Evolutionary conservation across 1,140 invertebrate genomes (phyloP), one percentile per base, ranked within the genome.

Genomic region (Drosophila varians): DNA sequence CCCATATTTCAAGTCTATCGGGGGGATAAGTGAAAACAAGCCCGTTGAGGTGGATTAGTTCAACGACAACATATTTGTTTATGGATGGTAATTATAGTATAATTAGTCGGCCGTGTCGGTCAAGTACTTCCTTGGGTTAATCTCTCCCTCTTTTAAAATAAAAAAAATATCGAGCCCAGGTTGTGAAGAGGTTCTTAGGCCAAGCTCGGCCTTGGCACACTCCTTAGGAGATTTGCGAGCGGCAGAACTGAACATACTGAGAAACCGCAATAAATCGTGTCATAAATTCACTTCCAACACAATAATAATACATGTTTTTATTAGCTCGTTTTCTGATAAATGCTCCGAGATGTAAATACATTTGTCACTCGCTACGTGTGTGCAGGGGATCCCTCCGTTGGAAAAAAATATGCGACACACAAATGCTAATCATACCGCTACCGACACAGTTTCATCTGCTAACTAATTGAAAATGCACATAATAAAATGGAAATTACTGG

Each of bases 1-100:
- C 94, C 94, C 94, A 94, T 94, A 74, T 71, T 90, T 88, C 55
- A 88, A 72, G 57, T 87, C 83, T 87, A 73, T 71, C 34, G 45
- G 48, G 58, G 56, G 34, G 62, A 49, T n/a, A 26, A 51, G n/a
- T 21, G 56, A 54, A 28, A 42, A 38, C 14, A 60, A 60, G 54
- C 56, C 36, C 23, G 56, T 65, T 34, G 14, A 23, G 45, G 43
- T 36, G 23, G 58, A 58, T 57, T 74, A 70, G 51, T 52, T 74
- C 55, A 49, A 49, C 47, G 28, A 58, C 58, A 60, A 77, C 55
- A 62, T 80, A 69, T 82, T 83, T 74, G 74, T 77, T 31, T 11
- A 31, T 31, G 16, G 36, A 38, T 38, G 36, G 55, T 40, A 82
- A 71, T 74, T 61, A 62, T 40, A 60, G 56, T 42, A 53, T 77